phyloP scores from a whole-genome alignment of 1,140 invertebrate genomes.

The Drosophila ficusphila region DNA sequence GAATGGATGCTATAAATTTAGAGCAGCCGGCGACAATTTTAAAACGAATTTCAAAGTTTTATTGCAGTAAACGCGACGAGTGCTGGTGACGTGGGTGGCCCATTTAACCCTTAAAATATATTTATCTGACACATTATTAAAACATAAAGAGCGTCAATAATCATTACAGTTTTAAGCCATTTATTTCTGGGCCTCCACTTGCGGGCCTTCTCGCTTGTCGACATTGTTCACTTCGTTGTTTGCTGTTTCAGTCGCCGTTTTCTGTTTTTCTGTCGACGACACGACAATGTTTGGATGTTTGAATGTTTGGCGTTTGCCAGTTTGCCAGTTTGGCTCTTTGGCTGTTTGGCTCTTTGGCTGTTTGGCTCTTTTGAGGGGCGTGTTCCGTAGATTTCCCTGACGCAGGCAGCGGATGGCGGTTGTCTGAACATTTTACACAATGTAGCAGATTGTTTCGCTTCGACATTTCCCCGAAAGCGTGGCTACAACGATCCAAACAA shows the following conservation, averaged over 20 bases:
- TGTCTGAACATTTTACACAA: conserved; percentile 73
- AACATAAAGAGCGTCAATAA: conserved; percentile 82
- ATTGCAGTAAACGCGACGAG: conserved; percentile 65
- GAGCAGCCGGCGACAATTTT: conserved; percentile 72
- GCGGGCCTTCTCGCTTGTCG: conserved; percentile 34
- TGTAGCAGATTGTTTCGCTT: conserved; percentile 74
- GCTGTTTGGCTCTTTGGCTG: conserved; percentile 12
- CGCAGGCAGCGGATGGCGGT: conserved; percentile 39
- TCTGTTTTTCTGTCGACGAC: conserved; percentile 25
- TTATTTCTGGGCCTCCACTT: conserved; percentile 54
- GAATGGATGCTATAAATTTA: conserved; percentile 72
- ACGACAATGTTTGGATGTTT: conserved; percentile 49
- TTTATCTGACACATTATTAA: conserved; percentile 77
- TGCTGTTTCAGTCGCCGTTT: conserved; percentile 17
- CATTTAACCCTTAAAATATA: conserved; percentile 77
- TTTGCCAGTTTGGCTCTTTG: conserved; percentile 16
- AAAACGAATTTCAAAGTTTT: conserved; percentile 80
- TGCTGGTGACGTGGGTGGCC: conserved; percentile 67
- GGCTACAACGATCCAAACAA: conserved; percentile 58
- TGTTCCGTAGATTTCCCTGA: conserved; percentile 61
- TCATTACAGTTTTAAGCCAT: conserved; percentile 77
- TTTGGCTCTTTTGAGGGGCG: conserved; percentile 38
- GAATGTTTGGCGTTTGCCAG: conserved; percentile 34
- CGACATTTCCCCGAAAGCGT: conserved; percentile 70
- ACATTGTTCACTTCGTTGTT: conserved; percentile 43